These are phyloP conservation scores for Tenebrosternarchus preto DNA, from an alignment of 2,113 vertebrate genomes.

Conservation along the genomic window DNA sequence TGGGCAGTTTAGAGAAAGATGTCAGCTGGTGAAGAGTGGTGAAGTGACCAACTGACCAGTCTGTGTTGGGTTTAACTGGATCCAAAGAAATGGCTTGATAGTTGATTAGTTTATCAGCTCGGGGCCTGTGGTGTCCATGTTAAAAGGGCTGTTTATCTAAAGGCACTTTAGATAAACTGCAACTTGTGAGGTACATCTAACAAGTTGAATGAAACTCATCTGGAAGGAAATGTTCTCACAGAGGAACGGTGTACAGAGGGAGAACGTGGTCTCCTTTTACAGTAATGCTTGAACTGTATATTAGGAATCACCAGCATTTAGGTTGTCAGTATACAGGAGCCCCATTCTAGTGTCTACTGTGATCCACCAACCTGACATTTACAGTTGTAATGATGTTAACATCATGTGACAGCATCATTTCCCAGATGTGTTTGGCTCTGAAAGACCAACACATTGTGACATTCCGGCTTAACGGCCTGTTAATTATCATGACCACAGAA, in stretches of 20 bases:
- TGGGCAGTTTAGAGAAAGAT: conserved; percentile 20
- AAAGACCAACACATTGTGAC: conserved; percentile 44
- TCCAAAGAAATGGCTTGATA: no score
- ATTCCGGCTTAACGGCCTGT: conserved; percentile 30
- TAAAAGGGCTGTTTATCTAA: neutral
- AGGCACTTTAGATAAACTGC: neutral
- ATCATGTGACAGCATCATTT: conserved; percentile 5
- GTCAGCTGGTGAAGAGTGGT: neutral
- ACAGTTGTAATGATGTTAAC: conserved; percentile 7
- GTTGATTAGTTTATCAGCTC: no score
- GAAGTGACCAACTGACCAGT: neutral
- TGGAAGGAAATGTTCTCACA: neutral
- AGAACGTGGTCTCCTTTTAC: neutral
- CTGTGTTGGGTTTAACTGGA: neutral
- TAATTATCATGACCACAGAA: conserved; percentile 51
- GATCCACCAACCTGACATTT: conserved; percentile 16
- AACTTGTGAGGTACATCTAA: neutral
- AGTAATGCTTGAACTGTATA: neutral
- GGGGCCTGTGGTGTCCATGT: neutral
- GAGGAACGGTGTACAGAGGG: neutral
- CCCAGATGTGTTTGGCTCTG: conserved; percentile 21
- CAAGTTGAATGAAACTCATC: neutral
- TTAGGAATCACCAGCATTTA: neutral
- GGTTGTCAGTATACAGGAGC: neutral
- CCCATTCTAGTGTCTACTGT: neutral